A percentile compares a stretch with the other conserved stretches of the same genome.
Evolutionary conservation across 2,888 invertebrate genomes (phyloP).

Genomic region (Protophormia terraenovae): DNA sequence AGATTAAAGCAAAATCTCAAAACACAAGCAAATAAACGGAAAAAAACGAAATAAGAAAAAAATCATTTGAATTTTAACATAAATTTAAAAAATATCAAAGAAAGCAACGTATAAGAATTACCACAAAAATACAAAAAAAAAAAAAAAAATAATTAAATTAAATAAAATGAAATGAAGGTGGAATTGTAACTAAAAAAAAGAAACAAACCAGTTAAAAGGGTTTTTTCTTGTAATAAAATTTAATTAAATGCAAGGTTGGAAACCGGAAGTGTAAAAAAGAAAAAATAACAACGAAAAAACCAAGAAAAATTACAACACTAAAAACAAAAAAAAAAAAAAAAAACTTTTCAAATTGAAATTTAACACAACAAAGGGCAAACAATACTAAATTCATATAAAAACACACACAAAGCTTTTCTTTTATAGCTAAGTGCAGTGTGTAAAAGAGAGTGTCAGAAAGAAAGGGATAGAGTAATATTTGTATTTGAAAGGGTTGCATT

Average conservation of each 20-base stretch:
- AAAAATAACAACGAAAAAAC: slow-evolving; percentile 4
- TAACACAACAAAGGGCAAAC: slow-evolving; percentile 28
- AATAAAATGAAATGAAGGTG: slow-evolving; percentile 13
- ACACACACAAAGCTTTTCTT: background rate
- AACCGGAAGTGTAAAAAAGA: slow-evolving; percentile 31
- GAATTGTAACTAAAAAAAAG: background rate
- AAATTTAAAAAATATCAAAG: background rate
- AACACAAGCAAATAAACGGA: background rate
- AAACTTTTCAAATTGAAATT: slow-evolving; percentile 14
- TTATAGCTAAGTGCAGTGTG: background rate
- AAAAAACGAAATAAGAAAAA: background rate
- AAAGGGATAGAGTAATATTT: background rate
- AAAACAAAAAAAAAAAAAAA: slow-evolving; percentile 14
- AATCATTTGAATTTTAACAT: slow-evolving; percentile 34
- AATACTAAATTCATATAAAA: background rate
- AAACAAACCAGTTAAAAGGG: background rate
- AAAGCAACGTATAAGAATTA: background rate
- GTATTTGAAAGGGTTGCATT: slow-evolving; percentile 2
- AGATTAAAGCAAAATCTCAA: slow-evolving; percentile 52
- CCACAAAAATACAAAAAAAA: background rate
- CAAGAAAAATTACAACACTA: slow-evolving; percentile 22
- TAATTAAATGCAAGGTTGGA: slow-evolving; percentile 58
- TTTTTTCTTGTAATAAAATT: slow-evolving; percentile 36
- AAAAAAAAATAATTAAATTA: too few species aligned
- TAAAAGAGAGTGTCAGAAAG: background rate